phyloP scores from a whole-genome alignment of 2,797 vertebrate species.

The Trichosurus vulpecula region DNA sequence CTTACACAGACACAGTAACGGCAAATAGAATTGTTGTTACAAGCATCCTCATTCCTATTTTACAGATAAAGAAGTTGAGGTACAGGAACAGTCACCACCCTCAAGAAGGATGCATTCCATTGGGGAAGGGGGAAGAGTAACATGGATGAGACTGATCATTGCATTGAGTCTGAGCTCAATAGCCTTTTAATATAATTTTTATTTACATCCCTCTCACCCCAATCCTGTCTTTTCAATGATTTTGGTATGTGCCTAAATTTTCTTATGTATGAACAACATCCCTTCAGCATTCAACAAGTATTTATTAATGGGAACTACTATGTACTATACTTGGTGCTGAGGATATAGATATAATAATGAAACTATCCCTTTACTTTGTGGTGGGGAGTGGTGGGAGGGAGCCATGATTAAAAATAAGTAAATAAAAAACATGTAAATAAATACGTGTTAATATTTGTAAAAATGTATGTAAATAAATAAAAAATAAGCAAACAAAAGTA shows the following conservation, averaged over 20 bases:
- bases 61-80: background rate
- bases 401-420: background rate
- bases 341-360: background rate
- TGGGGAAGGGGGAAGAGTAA: background rate
- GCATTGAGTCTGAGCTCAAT: background rate
- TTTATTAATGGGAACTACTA: background rate
- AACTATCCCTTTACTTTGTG: background rate
- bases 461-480: no score
- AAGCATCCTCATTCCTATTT: no score
- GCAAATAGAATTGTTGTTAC: no score
- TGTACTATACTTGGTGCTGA: background rate
- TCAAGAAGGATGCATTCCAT: background rate
- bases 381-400: no score
- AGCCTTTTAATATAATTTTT: background rate
- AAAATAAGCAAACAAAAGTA: background rate
- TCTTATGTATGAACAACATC: background rate
- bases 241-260: conserved; percentile 26
- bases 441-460: no score
- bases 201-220: background rate
- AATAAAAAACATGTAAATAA: background rate
- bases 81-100: background rate
- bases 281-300: background rate
- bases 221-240: background rate
- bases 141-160: background rate
- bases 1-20: no score